Conservation (phyloP, 2,113 vertebrate genomes). For the Speoplatyrhinus poulsoni region DNA sequence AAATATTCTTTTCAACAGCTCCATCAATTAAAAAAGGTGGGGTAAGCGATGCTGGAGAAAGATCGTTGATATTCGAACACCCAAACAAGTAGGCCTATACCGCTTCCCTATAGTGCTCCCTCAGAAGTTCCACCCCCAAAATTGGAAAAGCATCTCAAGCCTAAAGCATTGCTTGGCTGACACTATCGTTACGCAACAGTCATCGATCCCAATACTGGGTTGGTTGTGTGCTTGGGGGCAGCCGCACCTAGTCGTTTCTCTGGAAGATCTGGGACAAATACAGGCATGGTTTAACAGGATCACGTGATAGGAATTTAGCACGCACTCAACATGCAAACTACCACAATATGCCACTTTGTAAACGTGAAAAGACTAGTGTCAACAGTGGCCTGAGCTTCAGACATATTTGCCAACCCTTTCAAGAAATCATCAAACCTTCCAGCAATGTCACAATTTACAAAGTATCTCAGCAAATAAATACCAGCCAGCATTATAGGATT, state of each 20-base stretch:
- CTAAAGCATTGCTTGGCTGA: slow-evolving; percentile 32
- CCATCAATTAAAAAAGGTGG: neutral
- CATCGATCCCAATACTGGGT: slow-evolving; percentile 31
- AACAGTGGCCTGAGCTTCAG: slow-evolving; percentile 16
- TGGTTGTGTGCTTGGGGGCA: slow-evolving; percentile 11
- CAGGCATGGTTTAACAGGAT: slow-evolving; percentile 47
- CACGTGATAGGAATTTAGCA: slow-evolving; percentile 34
- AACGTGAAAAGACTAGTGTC: slow-evolving; percentile 21
- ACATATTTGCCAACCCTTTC: neutral
- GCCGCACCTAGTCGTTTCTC: slow-evolving; percentile 39
- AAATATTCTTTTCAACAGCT: neutral
- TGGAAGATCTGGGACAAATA: slow-evolving; percentile 19
- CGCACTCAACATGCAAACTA: slow-evolving; percentile 22
- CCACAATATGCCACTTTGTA: slow-evolving; percentile 10
- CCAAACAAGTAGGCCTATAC: no score
- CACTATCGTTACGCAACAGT: slow-evolving; percentile 9
- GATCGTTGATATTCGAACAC: no score
- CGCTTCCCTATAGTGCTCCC: no score
- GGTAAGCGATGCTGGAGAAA: neutral
- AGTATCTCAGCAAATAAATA: no score
- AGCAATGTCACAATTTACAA: no score
- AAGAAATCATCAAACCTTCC: no score
- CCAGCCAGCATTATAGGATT: neutral
- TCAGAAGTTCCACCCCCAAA: neutral
- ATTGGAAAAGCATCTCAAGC: neutral